phyloP scores from a whole-genome alignment of 2,113 vertebrate genomes.

The Leuciscus idus region DNA sequence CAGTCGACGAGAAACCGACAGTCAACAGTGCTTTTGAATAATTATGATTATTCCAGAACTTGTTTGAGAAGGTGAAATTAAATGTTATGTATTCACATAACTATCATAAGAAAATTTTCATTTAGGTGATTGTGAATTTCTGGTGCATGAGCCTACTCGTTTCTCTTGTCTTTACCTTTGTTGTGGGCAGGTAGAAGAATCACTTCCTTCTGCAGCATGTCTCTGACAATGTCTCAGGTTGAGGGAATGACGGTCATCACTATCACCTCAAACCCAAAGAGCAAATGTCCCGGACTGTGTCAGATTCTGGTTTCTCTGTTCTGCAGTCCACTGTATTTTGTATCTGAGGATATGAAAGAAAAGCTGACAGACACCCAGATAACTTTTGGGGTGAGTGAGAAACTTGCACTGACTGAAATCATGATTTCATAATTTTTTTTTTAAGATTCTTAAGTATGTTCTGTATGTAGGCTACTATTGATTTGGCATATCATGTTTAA shows the following conservation, averaged over 20 bases:
- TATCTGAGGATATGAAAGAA: slow-evolving; percentile 58
- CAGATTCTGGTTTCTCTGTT: slow-evolving; percentile 69
- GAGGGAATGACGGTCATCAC: slow-evolving; percentile 68
- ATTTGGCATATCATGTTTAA: not conserved
- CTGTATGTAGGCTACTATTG: no score
- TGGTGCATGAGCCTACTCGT: not conserved
- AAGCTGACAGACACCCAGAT: slow-evolving; percentile 49
- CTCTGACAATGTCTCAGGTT: slow-evolving; percentile 55
- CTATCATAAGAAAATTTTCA: not conserved
- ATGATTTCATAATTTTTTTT: not conserved
- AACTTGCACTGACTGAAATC: not conserved
- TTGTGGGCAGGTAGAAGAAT: not conserved
- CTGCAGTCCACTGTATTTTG: slow-evolving; percentile 62
- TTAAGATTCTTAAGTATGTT: not conserved
- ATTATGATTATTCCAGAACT: not conserved
- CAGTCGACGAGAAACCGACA: not conserved
- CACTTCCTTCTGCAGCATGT: slow-evolving; percentile 59
- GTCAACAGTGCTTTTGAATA: not conserved
- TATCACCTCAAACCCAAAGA: slow-evolving; percentile 61
- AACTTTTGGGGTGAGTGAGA: slow-evolving; percentile 66
- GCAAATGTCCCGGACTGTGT: slow-evolving; percentile 61
- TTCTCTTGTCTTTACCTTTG: not conserved
- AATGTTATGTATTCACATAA: not conserved
- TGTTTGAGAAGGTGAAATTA: not conserved
- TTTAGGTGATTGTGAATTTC: not conserved